These are phyloP conservation scores for Rutilus rutilus DNA, from an alignment of 2,113 vertebrate species.

Conservation along the genomic window DNA sequence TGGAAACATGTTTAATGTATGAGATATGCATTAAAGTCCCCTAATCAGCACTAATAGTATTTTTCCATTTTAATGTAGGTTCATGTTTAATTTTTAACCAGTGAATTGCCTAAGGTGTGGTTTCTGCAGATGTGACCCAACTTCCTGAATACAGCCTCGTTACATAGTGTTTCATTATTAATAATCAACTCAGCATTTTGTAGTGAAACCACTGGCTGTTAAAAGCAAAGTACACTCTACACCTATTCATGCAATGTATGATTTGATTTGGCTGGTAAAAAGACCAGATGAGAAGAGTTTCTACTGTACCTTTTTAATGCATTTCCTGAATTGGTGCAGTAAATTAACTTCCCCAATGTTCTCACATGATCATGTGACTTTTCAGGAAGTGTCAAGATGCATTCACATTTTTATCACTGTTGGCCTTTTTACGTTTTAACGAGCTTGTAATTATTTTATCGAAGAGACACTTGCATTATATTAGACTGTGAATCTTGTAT, in stretches of 20 bases:
- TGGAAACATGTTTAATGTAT: not conserved
- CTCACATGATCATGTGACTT: not conserved
- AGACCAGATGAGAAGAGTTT: not conserved
- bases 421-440: not conserved
- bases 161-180: constrained; percentile 56
- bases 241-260: not conserved
- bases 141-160: constrained; percentile 56
- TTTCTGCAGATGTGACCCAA: constrained; percentile 49
- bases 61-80: not conserved
- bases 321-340: not conserved
- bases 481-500: not conserved
- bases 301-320: not conserved
- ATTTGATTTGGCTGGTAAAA: not conserved
- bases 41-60: not conserved
- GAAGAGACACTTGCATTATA: not conserved
- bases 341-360: not conserved
- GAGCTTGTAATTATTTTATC: not conserved
- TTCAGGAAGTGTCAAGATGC: not conserved
- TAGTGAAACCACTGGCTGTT: not conserved
- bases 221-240: not conserved
- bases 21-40: not conserved
- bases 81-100: constrained; percentile 23
- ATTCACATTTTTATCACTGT: not conserved
- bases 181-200: constrained; percentile 58
- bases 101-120: constrained; percentile 55